Percentiles rank a stretch among this genome's conserved stretches.
These are phyloP conservation scores for Lysandra bellargus DNA, from an alignment of 2,888 invertebrate genomes.

Conservation along the genomic window DNA sequence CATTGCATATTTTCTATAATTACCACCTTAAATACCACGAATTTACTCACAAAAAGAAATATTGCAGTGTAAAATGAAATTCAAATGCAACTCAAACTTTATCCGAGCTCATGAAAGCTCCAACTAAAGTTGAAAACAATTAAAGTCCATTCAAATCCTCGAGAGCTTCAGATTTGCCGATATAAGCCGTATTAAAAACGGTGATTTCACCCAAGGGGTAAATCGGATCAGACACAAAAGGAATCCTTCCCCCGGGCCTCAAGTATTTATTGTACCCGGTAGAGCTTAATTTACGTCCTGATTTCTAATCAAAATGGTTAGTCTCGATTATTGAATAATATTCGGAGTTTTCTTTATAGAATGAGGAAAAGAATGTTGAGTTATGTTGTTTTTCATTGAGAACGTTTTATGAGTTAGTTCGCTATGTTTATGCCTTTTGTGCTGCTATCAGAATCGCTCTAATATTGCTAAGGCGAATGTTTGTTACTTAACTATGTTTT, in stretches of 20 bases:
- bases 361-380: background rate
- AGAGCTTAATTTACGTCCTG: constrained; percentile 58
- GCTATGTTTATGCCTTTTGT: background rate
- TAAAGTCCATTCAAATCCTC: constrained; percentile 23
- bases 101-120: background rate
- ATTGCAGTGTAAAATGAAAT: background rate
- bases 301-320: constrained; percentile 52
- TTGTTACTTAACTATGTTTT: too few species aligned
- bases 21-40: background rate
- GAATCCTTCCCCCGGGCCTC: constrained; percentile 59
- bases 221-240: constrained; percentile 63
- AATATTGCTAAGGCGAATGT: too few species aligned
- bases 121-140: constrained; percentile 24
- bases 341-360: background rate
- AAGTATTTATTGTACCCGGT: constrained; percentile 59
- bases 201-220: constrained; percentile 60
- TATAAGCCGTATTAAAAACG: constrained; percentile 30
- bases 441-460: too few species aligned
- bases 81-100: constrained; percentile 2
- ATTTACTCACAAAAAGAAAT: background rate
- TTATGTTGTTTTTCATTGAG: background rate
- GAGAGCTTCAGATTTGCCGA: constrained; percentile 25
- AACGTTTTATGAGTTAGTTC: background rate
- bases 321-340: constrained; percentile 26
- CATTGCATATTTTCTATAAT: background rate